Base-by-base conservation (phyloP, 1,140 invertebrate genomes). In the Antheraea mylitta region DNA sequence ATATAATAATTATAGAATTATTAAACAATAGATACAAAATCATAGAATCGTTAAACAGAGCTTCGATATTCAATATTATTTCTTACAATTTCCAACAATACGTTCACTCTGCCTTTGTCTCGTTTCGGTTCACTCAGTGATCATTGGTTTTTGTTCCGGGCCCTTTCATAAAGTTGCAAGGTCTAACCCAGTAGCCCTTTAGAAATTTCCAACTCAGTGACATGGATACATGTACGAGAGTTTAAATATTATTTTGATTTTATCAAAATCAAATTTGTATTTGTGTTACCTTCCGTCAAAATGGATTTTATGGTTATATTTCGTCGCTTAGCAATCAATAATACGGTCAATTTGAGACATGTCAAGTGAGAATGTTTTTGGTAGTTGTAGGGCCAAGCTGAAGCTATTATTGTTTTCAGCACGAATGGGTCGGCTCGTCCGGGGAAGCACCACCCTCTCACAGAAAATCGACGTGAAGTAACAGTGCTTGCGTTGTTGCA, bases 21-120 rank as follows among this genome's bases (percentile, higher is more conserved):
- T 11, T 42, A 9, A 42, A 42, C 38, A 42, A 42, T 9, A 42
- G 38, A 42, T 42, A 42, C 13, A 53, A 16, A 53, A 53, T 53
- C 0, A 53, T 53, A 53, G 11, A 16, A 13, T 13, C 45, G 6
- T 53, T 53, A 53, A 16, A 53, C 45, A 16, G 45, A 53, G 13
- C 38, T 53, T n/a, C 45, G 11, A 53, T 13, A 53, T 2, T 13
- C 45, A 53, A 53, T 53, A 53, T 53, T 53, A 53, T 53, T 53
- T 53, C 45, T 53, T 53, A 53, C 45, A 53, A 53, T 53, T 53
- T 53, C 13, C 45, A 53, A 53, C 45, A 53, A 53, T 53, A 53
- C 45, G 16, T 53, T 53, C 45, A 53, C 9, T 53, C 45, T 53
- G 45, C 45, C 16, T 53, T 53, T 53, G 45, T 53, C 45, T 53